These are phyloP conservation scores for Columba livia DNA, from an alignment of 2,113 vertebrate species.

Conservation along the genomic window DNA sequence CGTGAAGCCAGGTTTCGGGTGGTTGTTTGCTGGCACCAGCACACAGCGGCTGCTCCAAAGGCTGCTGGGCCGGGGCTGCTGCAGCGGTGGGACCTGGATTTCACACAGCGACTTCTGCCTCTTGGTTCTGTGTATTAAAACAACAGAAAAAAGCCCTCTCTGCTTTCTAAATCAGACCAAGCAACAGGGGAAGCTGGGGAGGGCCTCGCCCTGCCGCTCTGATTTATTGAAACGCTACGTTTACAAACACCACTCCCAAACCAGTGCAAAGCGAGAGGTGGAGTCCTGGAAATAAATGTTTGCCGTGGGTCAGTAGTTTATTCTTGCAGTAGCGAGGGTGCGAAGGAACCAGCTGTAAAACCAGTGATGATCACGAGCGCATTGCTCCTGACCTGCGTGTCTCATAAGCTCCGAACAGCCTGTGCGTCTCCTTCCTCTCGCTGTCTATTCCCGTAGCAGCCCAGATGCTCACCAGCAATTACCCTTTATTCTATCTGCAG, in stretches of 20 bases:
- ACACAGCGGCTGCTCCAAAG: neutral
- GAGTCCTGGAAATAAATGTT: neutral
- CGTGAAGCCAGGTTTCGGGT: neutral
- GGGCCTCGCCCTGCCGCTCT: neutral
- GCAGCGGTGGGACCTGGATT: fast-evolving
- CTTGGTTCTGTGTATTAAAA: neutral
- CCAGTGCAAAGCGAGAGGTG: neutral
- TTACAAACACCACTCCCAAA: neutral
- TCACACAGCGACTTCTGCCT: neutral
- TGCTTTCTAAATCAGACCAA: neutral
- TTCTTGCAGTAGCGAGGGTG: neutral
- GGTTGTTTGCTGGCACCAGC: neutral
- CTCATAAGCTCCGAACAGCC: neutral
- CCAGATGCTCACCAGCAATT: neutral
- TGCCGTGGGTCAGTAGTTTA: neutral
- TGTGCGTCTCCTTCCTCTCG: neutral
- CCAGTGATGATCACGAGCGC: neutral
- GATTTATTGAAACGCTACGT: fast-evolving
- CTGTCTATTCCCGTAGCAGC: neutral
- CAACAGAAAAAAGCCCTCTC: no score
- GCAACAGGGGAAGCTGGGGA: neutral
- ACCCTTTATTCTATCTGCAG: neutral
- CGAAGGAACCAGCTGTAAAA: neutral
- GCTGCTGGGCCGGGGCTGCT: neutral
- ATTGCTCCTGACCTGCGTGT: neutral